Base-by-base conservation (phyloP, 2,888 invertebrate genomes). In the Tenthredo notha region DNA sequence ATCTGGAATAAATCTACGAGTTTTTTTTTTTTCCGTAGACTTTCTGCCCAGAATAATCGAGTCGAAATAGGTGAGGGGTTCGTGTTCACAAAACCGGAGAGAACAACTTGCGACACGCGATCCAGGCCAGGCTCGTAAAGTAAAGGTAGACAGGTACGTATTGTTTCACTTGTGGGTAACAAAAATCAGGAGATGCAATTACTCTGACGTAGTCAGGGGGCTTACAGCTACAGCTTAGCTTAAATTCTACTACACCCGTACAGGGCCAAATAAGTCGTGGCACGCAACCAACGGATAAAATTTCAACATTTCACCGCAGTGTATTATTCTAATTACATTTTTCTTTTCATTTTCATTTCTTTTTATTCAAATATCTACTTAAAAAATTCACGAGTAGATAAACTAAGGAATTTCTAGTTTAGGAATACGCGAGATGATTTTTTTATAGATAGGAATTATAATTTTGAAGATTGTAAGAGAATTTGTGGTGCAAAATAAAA, bases 121-220 rank as follows among this genome's bases (percentile, higher is more conserved):
- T 80, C 61, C 25, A 61, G 12, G 6, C 33, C 6, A 40, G 10
- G 15, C 61, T 80, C 58, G 40, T 80, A 80, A 61, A 80, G 40
- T 40, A 40, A 74, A 18, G 40, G 29, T 84, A 74, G 37, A 25
- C 74, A 67, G 25, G 77, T 77, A 61, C 50, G 43, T 70, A 72
- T 84, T 72, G 70, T 84, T 84, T 70, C 21, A 82, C 65, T 43
- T 43, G 4, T 37, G 15, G 18, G 72, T 50, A 70, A 54, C 40
- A 61, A 72, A 84, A 72, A 84, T 70, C 21, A 18, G 47, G 47
- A 84, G 65, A 50, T 18, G 85, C 74, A 74, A 74, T 74, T 74
- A 74, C 74, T 74, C 40, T 67, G 72, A 74, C 72, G 37, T 21
- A 43, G 43, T 74, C 21, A 29, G n/a, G 72, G 72, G 37, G n/a